Percentiles rank a stretch among this genome's conserved stretches.
Conservation (phyloP, 2,888 invertebrate species). For the Abrostola tripartita region DNA sequence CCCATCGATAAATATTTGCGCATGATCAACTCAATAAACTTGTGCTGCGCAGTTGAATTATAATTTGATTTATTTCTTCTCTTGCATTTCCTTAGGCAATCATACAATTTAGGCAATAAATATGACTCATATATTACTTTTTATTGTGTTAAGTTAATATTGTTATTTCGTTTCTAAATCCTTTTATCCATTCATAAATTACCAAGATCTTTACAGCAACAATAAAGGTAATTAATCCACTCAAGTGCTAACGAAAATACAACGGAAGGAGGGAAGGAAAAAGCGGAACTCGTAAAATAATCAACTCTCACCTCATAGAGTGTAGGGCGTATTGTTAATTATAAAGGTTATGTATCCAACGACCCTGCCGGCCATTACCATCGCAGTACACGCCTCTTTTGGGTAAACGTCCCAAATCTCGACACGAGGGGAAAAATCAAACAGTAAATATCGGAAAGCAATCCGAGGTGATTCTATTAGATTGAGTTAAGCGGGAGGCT, state of each 20-base stretch:
- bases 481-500: slow-evolving; percentile 78
- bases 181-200: slow-evolving; percentile 47
- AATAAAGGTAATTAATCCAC: slow-evolving; percentile 57
- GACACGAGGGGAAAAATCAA: slow-evolving; percentile 84
- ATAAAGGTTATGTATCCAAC: slow-evolving; percentile 79
- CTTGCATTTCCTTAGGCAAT: slow-evolving; percentile 38
- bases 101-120: slow-evolving; percentile 27
- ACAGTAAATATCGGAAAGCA: slow-evolving; percentile 87
- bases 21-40: slow-evolving; percentile 86
- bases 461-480: slow-evolving; percentile 87
- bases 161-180: slow-evolving; percentile 27
- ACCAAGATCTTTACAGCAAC: slow-evolving; percentile 24
- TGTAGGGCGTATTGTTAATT: slow-evolving; percentile 74
- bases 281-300: slow-evolving; percentile 63
- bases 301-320: slow-evolving; percentile 60
- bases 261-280: slow-evolving; percentile 49
- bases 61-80: slow-evolving; percentile 58
- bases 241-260: slow-evolving; percentile 43
- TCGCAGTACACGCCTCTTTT: slow-evolving; percentile 82
- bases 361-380: slow-evolving; percentile 79
- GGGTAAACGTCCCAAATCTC: slow-evolving; percentile 82
- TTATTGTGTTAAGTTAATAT: slow-evolving; percentile 23
- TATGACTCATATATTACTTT: slow-evolving; percentile 13
- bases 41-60: slow-evolving; percentile 73
- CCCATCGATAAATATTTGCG: slow-evolving; percentile 88